A percentile compares a stretch with the other conserved stretches of the same genome.
Evolutionary conservation across 2,888 invertebrate genomes (phyloP).

Genomic region (Epsilonema sp.): DNA sequence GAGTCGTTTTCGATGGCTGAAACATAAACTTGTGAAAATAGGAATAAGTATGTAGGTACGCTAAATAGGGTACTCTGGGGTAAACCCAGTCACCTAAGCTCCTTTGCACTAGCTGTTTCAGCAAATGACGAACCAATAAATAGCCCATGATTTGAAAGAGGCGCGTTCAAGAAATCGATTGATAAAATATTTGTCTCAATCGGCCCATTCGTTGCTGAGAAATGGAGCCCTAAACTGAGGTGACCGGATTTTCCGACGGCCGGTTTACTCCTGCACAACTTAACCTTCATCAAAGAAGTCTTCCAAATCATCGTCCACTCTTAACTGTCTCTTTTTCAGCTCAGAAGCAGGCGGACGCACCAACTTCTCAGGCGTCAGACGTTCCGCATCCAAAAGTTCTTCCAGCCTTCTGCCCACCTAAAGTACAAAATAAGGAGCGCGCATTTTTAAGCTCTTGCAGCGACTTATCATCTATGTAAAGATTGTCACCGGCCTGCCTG

Average conservation of each 20-base stretch:
- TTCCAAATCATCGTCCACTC: conserved; percentile 46
- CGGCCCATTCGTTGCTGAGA: too few relatives aligned
- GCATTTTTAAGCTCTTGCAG: too few relatives aligned
- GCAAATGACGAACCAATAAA: too few relatives aligned
- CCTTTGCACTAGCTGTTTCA: conserved; percentile 77
- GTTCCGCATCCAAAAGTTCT: conserved; percentile 50
- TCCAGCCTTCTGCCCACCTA: conserved; percentile 56
- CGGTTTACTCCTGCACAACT: conserved; percentile 1
- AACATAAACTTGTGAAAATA: conserved; percentile 73
- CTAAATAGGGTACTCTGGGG: too few relatives aligned
- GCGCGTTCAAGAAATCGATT: too few relatives aligned
- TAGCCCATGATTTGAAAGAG: too few relatives aligned
- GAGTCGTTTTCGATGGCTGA: conserved; percentile 34
- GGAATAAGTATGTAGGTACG: conserved; percentile 79
- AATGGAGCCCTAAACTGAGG: conserved; percentile 47
- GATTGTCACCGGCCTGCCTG: too few relatives aligned
- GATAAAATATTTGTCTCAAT: too few relatives aligned
- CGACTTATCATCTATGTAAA: too few relatives aligned
- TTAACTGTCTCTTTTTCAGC: conserved; percentile 30
- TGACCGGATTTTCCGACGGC: conserved; percentile 45
- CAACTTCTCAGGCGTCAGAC: conserved; percentile 26
- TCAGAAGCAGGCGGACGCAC: conserved; percentile 31
- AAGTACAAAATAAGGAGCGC: conserved; percentile 2
- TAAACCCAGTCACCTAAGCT: too few relatives aligned
- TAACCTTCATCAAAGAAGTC: conserved; percentile 90